Evolutionary conservation across 2,113 vertebrate genomes (phyloP), one percentile per base, ranked within the genome.

Genomic region (Mohoua ochrocephala): DNA sequence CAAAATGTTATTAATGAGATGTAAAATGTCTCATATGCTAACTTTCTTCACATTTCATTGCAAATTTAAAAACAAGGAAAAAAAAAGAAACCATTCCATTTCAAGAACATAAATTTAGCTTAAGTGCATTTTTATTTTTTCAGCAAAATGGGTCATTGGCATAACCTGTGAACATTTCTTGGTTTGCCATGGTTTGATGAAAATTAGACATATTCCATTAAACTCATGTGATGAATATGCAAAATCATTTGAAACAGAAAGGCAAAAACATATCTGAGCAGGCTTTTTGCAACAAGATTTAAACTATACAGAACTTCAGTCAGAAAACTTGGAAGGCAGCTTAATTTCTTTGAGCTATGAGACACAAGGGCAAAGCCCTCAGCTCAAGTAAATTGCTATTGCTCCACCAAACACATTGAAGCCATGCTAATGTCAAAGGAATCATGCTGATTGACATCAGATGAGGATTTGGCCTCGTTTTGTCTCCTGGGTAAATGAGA

Each of bases 361-460:
- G 88, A 91, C 41, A 78, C 83, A 75, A 74, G 86, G 60, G 85
- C 85, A 94, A 94, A 94, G 68, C 56, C 35, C 50, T 81, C 79
- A 67, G 85, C 71, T 57, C 63, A 89, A 94, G 31, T 57, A 74
- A 92, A 86, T 70, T 81, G 68, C 52, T 95, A 28, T 91, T 93
- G 82, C 93, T 97, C 79, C 95, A 94, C 64, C 9, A 33, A 95
- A 89, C 65, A 76, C 68, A 68, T 44, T 94, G 94, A 83, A 96
- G 57, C 80, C 45, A 5, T 68, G 81, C 35, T 95, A 95, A 95
- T 71, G 69, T 84, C 84, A 84, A 89, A 95, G 49, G 87, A 95
- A 87, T 89, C 77, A 67, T 27, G 28, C 64, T 88, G 88, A 96
- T 96, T 92, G 83, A 95, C 95, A 93, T 96, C 93, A 95, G 76